Evolutionary conservation across 2,797 vertebrate genomes (phyloP).

Genomic region (Somateria mollissima): DNA sequence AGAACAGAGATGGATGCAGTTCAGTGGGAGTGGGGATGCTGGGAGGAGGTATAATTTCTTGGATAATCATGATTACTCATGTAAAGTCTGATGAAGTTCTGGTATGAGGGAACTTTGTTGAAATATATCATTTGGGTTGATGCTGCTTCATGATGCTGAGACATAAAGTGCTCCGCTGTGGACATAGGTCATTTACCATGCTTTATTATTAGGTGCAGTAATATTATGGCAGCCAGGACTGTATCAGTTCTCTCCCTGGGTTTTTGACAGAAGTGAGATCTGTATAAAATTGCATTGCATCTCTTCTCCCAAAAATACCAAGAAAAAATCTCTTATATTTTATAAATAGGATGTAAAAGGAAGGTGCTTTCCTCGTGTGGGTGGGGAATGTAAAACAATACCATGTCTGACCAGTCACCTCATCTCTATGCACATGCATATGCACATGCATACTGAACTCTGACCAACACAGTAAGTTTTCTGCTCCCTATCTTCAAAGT

Average conservation of each 20-base stretch:
- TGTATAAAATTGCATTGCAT: background rate
- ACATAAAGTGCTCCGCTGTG: background rate
- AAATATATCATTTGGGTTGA: background rate
- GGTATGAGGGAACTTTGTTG: background rate
- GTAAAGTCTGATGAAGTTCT: background rate
- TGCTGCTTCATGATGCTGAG: background rate
- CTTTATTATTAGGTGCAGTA: background rate
- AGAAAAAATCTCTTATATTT: background rate
- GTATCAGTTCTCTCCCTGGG: background rate
- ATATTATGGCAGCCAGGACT: background rate
- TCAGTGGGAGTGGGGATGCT: background rate
- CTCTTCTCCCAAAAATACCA: background rate
- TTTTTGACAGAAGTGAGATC: background rate
- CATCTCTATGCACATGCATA: background rate
- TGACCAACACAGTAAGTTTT: background rate
- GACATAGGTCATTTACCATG: background rate
- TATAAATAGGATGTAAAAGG: background rate
- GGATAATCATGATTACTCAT: background rate
- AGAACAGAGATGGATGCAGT: background rate
- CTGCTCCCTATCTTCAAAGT: background rate
- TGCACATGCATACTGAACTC: background rate
- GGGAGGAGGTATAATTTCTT: background rate
- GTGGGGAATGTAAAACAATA: background rate
- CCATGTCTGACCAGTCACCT: background rate
- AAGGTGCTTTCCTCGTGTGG: slow-evolving; percentile 12